These are phyloP conservation scores for Ommatoiulus sabulosus DNA, from an alignment of 2,888 invertebrate genomes.

Conservation along the genomic window DNA sequence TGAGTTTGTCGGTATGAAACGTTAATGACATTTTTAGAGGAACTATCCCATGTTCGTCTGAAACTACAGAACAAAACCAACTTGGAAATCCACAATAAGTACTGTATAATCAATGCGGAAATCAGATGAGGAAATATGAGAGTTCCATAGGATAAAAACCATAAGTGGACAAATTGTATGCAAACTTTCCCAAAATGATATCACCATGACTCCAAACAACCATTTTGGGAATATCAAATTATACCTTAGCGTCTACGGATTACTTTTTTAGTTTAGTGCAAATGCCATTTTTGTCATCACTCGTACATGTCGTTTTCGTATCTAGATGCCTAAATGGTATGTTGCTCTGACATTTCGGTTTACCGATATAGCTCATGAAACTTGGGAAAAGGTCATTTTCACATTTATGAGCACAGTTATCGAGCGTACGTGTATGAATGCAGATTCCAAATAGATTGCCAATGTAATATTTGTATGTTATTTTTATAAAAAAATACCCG, in stretches of 20 bases:
- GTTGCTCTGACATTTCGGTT: background rate
- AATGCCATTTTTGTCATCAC: background rate
- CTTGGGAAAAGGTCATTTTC: background rate
- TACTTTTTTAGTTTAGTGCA: no score
- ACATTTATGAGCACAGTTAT: no score
- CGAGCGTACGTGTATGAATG: no score
- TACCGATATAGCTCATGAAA: background rate
- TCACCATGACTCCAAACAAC: background rate
- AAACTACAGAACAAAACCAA: background rate
- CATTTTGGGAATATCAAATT: background rate
- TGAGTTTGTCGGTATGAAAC: background rate
- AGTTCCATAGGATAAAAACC: background rate
- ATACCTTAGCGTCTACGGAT: background rate
- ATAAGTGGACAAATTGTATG: background rate
- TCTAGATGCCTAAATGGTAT: background rate
- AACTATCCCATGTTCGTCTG: no score
- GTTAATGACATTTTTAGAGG: background rate
- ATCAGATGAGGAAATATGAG: background rate
- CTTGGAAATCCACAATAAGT: background rate
- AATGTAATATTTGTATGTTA: no score
- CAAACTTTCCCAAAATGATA: background rate
- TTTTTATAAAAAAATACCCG: no score
- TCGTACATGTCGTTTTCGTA: conserved; percentile 5
- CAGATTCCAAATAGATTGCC: no score
- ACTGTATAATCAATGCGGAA: background rate